These are phyloP conservation scores for Zoanthus solanderi DNA, from an alignment of 92 coral and sea anemone species.

Conservation along the genomic window DNA sequence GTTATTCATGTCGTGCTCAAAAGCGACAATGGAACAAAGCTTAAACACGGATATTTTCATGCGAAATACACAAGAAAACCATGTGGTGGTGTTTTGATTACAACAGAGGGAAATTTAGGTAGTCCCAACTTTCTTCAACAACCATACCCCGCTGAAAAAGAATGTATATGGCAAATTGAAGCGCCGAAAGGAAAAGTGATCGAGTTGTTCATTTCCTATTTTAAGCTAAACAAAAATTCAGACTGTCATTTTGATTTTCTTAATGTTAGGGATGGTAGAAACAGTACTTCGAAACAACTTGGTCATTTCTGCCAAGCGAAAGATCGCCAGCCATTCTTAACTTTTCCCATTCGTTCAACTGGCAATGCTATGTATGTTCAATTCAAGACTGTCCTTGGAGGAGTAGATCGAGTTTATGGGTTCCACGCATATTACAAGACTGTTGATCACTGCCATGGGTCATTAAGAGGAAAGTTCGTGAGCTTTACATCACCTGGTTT, in stretches of 20 bases:
- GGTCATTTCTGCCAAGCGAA: slow-evolving; percentile 76
- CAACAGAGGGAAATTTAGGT: slow-evolving; percentile 35
- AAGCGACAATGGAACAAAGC: slow-evolving; percentile 52
- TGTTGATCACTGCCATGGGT: slow-evolving; percentile 77
- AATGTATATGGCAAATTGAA: slow-evolving; percentile 76
- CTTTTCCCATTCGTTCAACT: slow-evolving; percentile 64
- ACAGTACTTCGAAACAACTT: slow-evolving; percentile 56
- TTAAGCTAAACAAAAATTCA: slow-evolving; percentile 64
- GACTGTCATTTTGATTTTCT: slow-evolving; percentile 75
- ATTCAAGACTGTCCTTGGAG: slow-evolving; percentile 71
- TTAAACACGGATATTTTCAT: slow-evolving; percentile 50
- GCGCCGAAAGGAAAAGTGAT: slow-evolving; percentile 77
- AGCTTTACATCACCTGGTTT: slow-evolving; percentile 83
- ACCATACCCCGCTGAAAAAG: slow-evolving; percentile 70
- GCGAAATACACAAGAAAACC: slow-evolving; percentile 67
- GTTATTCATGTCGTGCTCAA: slow-evolving; percentile 64
- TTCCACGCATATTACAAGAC: slow-evolving; percentile 71
- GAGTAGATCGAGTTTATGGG: slow-evolving; percentile 30
- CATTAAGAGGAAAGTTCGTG: slow-evolving; percentile 61
- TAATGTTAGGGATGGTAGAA: slow-evolving; percentile 76
- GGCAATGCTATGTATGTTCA: slow-evolving; percentile 69
- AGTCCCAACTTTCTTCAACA: slow-evolving; percentile 74
- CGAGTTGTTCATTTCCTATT: slow-evolving; percentile 57
- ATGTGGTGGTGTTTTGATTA: slow-evolving; percentile 68
- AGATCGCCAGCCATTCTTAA: slow-evolving; percentile 50